These are phyloP conservation scores for Pristionchus arcanus DNA, from an alignment of 2,888 invertebrate species.

Conservation along the genomic window DNA sequence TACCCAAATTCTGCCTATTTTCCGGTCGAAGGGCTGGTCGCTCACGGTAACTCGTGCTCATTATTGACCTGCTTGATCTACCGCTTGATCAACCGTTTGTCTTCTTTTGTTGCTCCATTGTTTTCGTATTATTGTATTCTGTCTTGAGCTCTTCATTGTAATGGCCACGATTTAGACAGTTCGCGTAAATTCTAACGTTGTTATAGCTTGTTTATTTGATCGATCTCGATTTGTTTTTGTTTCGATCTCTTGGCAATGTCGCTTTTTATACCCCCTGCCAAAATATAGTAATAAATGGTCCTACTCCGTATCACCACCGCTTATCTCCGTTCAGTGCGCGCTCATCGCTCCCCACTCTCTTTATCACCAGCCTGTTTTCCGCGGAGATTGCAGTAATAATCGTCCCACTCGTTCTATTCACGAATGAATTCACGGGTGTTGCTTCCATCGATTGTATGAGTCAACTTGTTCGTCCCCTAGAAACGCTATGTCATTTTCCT, in stretches of 20 bases:
- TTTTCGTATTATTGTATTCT: not conserved
- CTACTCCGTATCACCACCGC: not conserved
- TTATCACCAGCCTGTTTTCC: constrained; percentile 24
- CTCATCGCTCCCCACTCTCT: not conserved
- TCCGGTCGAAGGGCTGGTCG: not conserved
- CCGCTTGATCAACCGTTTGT: no score
- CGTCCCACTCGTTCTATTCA: not conserved
- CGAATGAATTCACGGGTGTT: not conserved
- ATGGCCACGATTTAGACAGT: not conserved
- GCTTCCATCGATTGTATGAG: not conserved
- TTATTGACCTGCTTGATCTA: not conserved
- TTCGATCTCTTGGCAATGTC: not conserved
- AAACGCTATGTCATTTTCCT: constrained; percentile 36
- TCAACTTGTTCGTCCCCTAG: not conserved
- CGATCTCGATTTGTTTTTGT: not conserved
- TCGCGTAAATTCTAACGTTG: not conserved
- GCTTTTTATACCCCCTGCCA: no score
- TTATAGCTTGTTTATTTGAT: not conserved
- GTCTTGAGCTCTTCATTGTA: not conserved
- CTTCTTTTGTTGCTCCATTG: no score
- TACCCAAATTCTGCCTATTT: not conserved
- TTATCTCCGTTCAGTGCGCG: not conserved
- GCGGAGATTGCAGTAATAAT: constrained; percentile 17
- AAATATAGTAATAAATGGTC: no score
- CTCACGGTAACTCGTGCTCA: not conserved